These are phyloP conservation scores for Scomber japonicus DNA, from an alignment of 2,113 vertebrate species.

Conservation along the genomic window DNA sequence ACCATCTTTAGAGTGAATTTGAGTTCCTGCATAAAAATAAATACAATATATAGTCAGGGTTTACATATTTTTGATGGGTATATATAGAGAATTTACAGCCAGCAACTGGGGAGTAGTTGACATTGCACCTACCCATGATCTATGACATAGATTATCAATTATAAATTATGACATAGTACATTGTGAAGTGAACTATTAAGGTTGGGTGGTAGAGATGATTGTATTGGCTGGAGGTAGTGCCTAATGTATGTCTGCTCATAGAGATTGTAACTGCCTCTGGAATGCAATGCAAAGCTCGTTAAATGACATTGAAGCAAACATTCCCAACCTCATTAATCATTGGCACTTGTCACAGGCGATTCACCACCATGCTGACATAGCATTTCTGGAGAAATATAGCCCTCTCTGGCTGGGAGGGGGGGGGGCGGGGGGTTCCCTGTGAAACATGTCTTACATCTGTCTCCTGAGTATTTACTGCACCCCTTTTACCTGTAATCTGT, in stretches of 20 bases:
- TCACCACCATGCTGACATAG: slow-evolving; percentile 64
- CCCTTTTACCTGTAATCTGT: background rate
- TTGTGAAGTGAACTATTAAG: slow-evolving; percentile 37
- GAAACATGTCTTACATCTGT: background rate
- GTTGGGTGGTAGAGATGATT: background rate
- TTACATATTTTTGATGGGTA: too few species aligned
- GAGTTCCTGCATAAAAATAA: too few species aligned
- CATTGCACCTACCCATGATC: background rate
- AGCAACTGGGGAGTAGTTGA: too few species aligned
- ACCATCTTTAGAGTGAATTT: background rate
- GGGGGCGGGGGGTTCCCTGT: slow-evolving; percentile 14
- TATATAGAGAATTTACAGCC: too few species aligned
- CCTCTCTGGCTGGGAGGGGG: background rate
- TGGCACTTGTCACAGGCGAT: slow-evolving; percentile 48
- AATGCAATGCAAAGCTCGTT: slow-evolving; percentile 59
- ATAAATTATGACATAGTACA: background rate
- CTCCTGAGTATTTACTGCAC: background rate
- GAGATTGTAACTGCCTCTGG: slow-evolving; percentile 32
- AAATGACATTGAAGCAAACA: slow-evolving; percentile 57
- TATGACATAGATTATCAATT: background rate
- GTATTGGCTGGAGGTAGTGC: background rate
- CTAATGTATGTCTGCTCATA: background rate
- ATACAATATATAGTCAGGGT: too few species aligned
- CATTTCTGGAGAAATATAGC: slow-evolving; percentile 64
- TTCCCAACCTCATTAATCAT: slow-evolving; percentile 71